Evolutionary conservation across 1,140 invertebrate genomes (phyloP).

Genomic region (Melitaea cinxia): DNA sequence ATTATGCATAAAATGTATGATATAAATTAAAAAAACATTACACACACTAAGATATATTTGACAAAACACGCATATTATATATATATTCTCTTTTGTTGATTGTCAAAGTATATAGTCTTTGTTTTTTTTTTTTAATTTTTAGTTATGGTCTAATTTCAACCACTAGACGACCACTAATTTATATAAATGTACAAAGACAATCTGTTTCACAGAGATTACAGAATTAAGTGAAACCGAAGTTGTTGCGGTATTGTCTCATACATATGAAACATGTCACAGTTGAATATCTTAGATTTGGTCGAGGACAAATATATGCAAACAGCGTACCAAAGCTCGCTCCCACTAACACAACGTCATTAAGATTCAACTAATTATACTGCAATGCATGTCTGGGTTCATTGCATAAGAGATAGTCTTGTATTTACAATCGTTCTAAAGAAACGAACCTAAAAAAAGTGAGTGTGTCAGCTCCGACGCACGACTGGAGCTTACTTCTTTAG

Average conservation of each 20-base stretch:
- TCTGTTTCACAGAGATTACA: no score
- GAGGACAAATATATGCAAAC: slow-evolving; percentile 7
- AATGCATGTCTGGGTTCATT: neutral
- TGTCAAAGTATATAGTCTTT: no score
- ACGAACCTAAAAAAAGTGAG: neutral
- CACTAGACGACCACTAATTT: no score
- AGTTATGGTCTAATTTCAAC: no score
- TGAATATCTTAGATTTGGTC: slow-evolving; percentile 2
- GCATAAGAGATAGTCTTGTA: slow-evolving; percentile 7
- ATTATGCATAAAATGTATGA: no score
- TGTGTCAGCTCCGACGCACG: neutral
- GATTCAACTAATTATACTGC: slow-evolving; percentile 10
- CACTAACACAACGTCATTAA: slow-evolving; percentile 1
- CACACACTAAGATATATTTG: no score
- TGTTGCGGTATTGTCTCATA: neutral
- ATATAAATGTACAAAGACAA: no score
- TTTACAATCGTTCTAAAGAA: neutral
- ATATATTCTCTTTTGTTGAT: no score
- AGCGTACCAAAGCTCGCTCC: slow-evolving; percentile 1
- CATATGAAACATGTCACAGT: slow-evolving; percentile 6
- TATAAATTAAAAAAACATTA: no score
- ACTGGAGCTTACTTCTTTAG: neutral
- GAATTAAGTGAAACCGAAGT: neutral
- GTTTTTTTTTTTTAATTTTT: no score
- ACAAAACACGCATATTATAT: no score